Base-by-base conservation (phyloP, 1,140 invertebrate species). In the Eueides isabella region DNA sequence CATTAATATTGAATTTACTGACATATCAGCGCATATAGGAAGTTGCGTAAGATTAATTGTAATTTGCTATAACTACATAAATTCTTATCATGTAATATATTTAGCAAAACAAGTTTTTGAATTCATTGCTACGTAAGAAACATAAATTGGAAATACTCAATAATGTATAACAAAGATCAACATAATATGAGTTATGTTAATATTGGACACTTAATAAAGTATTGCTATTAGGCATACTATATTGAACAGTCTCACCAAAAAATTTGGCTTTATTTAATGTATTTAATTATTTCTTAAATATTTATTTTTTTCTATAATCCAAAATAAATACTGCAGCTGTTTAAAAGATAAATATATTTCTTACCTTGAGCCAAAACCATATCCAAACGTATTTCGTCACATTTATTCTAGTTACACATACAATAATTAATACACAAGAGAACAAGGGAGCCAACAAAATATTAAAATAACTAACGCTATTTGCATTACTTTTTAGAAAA, bases 1-100 rank as follows among this genome's bases (percentile, higher is more conserved):
- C 80, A 82, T 70, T 71, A 67, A 74, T 69, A 55, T 67, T 29
- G 11, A 70, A 28, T 35, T 44, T 55, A 69, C 31, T 72, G 70
- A 77, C 61, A 72, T 73, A 73, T 72, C 71, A 61, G 64, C 30
- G 35, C 67, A 61, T 70, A 30, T 62, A 63, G 68, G 68, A 70
- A 70, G 68, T 70, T 63, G 26, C 33, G 11, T 26, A 70, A 70
- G 44, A 35, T 61, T 70, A 29, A 70, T 35, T 29, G 0, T 63
- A 26, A 70, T 35, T 70, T 62, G 44, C 55, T 70, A 30, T 41
- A 38, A 35, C 61, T 55, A 55, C 23, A 26, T 55, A 11, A 55
- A 55, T 55, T 55, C 19, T 9, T 44, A 6, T 7, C 1, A 1
- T 19, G 0, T 16, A 19, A 55, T 2, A 55, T 55, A 55, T 23